phyloP scores from a whole-genome alignment of 2,888 invertebrate genomes.

The Folsomia candida region DNA sequence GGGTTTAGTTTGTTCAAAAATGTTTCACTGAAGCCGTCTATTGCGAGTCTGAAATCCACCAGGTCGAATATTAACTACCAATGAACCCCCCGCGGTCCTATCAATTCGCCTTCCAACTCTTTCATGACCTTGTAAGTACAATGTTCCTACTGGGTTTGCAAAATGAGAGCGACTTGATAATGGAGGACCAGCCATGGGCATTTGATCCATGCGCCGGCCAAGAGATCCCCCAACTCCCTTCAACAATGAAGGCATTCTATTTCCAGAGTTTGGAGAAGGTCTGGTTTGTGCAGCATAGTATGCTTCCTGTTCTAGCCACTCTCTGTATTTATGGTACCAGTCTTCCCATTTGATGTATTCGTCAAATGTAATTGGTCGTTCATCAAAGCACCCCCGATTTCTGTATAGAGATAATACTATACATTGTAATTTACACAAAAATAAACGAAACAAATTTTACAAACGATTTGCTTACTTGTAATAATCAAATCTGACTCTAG shows the following conservation, averaged over 20 bases:
- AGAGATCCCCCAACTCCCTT: constrained; percentile 7
- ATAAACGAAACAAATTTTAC: background rate
- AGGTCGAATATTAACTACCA: constrained; percentile 45
- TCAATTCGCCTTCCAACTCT: constrained; percentile 37
- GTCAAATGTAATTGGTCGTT: constrained; percentile 64
- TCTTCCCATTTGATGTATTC: constrained; percentile 92
- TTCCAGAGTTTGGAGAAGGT: background rate
- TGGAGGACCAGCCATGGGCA: background rate
- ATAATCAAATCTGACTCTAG: constrained; percentile 70
- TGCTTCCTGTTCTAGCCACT: constrained; percentile 80
- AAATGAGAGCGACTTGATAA: constrained; percentile 40
- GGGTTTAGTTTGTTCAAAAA: no score
- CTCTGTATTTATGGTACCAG: constrained; percentile 92
- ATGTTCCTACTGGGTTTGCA: constrained; percentile 29
- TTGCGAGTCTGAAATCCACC: constrained; percentile 15
- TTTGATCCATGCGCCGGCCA: background rate
- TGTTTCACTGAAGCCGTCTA: background rate
- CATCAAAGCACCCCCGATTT: constrained; percentile 78
- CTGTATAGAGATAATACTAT: no score
- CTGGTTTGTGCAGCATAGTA: constrained; percentile 59
- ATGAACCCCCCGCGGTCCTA: constrained; percentile 34
- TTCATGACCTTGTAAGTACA: constrained; percentile 16
- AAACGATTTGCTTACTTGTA: constrained; percentile 63
- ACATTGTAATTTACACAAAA: constrained; percentile 1
- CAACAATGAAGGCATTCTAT: background rate